Base-by-base conservation (phyloP, 2,888 invertebrate genomes). In the Uropetala carovei region DNA sequence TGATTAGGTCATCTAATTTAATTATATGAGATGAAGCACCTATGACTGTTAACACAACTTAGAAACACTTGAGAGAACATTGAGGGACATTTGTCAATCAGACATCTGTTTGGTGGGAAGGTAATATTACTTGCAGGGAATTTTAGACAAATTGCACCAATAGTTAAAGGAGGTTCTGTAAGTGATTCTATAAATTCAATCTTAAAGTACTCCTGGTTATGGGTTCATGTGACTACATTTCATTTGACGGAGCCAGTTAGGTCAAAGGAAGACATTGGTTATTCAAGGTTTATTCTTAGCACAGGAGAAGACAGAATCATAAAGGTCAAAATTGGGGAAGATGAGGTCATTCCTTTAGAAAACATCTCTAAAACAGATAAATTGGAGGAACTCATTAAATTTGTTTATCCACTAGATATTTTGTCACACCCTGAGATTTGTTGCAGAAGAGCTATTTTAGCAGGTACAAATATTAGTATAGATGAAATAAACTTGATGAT, bases 21-120 rank as follows among this genome's bases (percentile, higher is more conserved):
- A 82, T 82, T 30, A 82, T 82, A 22, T 82, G 27, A 27, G 82
- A 11, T 22, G 82, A 82, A 27, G 82, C 82, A 27, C 82, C 82
- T 27, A 82, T 82, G 82, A 27, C 82, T 10, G 27, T 30, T 22
- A 82, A 82, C 5, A 27, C 27, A 82, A n/a, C 22, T 8, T 82
- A 7, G 82, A 82, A 27, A 82, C 27, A n/a, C 82, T 82, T 4
- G 82, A 82, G 22, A 7, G 27, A n/a, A 22, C 27, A 7, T 14
- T 82, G 14, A 4, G 27, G 27, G 82, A 82, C 82, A 82, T 82
- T 27, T 82, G 82, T 22, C 82, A 82, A 27, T 7, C 14, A 16
- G 8, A 30, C 13, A 82, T n/a, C 22, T 27, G 8, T 82, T 82
- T 27, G 82, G 82, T 7, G 82, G 82, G 27, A 82, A 82, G 14